Percentiles rank a stretch among this genome's conserved stretches.
Conservation (phyloP, 2,888 invertebrate species). For the Nymphalis urticae region DNA sequence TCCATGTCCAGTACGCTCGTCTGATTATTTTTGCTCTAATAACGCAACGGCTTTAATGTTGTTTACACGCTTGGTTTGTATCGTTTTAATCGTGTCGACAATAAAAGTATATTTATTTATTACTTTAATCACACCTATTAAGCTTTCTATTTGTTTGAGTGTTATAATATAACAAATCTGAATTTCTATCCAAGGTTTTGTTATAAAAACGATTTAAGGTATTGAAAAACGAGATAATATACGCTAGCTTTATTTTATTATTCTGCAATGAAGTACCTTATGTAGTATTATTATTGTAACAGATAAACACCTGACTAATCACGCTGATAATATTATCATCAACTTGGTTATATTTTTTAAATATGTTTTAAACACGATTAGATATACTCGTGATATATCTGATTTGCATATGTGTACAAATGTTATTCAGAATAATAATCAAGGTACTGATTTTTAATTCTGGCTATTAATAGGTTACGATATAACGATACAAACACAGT, state of each 20-base stretch:
- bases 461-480: slow-evolving; percentile 8
- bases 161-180: background rate
- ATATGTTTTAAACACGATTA: background rate
- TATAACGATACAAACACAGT: slow-evolving; percentile 44
- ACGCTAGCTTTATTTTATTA: background rate
- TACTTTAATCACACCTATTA: background rate
- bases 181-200: background rate
- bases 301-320: slow-evolving; percentile 3
- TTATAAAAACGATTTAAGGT: background rate
- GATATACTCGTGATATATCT: background rate
- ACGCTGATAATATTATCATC: slow-evolving; percentile 10
- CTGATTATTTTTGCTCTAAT: slow-evolving; percentile 38
- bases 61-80: slow-evolving; percentile 32
- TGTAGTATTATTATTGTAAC: background rate
- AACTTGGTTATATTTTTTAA: background rate
- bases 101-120: slow-evolving; percentile 6
- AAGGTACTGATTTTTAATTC: slow-evolving; percentile 17
- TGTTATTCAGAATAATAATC: slow-evolving; percentile 1
- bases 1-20: slow-evolving; percentile 56
- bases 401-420: background rate
- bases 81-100: slow-evolving; percentile 34
- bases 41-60: slow-evolving; percentile 34
- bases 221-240: too few species aligned
- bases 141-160: background rate
- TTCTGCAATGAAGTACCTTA: background rate